phyloP scores from a whole-genome alignment of 2,113 vertebrate genomes.

The Gymnorhina tibicen region DNA sequence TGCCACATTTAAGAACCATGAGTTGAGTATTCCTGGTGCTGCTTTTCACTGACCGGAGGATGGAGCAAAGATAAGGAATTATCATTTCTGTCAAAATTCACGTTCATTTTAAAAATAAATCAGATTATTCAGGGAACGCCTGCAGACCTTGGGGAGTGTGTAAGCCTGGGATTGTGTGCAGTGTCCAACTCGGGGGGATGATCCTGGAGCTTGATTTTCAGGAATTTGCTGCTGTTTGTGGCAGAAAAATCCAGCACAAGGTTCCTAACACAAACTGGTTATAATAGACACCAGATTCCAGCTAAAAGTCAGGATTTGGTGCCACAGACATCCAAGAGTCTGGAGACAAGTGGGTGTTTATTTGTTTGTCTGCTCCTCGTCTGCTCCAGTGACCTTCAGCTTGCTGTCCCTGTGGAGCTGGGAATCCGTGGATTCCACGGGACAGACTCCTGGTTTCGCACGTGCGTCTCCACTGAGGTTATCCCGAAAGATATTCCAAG shows the following conservation, averaged over 20 bases:
- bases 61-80: not conserved
- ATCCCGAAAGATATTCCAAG: not conserved
- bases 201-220: not conserved
- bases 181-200: fast-evolving
- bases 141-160: not conserved
- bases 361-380: not conserved
- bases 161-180: not conserved
- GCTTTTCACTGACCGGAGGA: not conserved
- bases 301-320: not conserved
- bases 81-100: not conserved
- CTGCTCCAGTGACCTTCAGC: not conserved
- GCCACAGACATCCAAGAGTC: not conserved
- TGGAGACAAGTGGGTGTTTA: not conserved
- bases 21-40: not conserved
- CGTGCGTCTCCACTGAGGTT: not conserved
- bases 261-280: not conserved
- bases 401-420: not conserved
- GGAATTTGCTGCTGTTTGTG: not conserved
- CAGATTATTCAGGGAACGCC: not conserved
- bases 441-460: not conserved
- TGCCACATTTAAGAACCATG: not conserved
- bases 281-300: not conserved
- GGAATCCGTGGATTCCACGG: not conserved
- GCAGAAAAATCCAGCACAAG: not conserved
- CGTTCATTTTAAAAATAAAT: not conserved